A percentile compares a stretch with the other conserved stretches of the same genome.
These are phyloP conservation scores for Galerucella nymphaeae DNA, from an alignment of 2,888 invertebrate species.

Conservation along the genomic window DNA sequence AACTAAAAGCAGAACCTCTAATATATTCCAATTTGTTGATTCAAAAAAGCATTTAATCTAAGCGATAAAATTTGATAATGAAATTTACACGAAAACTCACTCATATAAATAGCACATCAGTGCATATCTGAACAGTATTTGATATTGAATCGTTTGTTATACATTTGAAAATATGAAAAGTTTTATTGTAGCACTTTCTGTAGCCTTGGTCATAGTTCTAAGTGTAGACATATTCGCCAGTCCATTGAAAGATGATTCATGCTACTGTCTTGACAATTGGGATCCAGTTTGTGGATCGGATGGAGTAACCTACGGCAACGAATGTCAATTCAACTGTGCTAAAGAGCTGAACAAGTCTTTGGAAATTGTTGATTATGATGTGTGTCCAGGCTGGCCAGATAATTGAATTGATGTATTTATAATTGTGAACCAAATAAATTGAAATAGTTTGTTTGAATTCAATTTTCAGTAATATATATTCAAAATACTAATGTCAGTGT, in stretches of 20 bases:
- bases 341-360: not conserved
- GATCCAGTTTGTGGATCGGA: not conserved
- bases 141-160: not conserved
- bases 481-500: not conserved
- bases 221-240: not conserved
- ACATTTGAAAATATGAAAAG: not conserved
- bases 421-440: not conserved
- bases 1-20: too few relatives aligned
- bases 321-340: not conserved
- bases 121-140: too few relatives aligned
- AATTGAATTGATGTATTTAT: not conserved
- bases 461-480: too few relatives aligned
- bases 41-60: too few relatives aligned
- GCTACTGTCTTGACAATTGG: not conserved
- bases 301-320: not conserved
- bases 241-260: not conserved
- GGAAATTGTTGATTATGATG: not conserved
- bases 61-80: too few relatives aligned
- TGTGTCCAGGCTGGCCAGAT: not conserved
- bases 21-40: too few relatives aligned
- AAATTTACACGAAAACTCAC: too few relatives aligned
- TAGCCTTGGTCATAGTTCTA: not conserved
- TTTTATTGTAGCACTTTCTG: not conserved
- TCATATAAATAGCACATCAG: too few relatives aligned
- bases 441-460: not conserved